Base-by-base conservation (phyloP, 2,888 invertebrate species). In the Agrochola circellaris region DNA sequence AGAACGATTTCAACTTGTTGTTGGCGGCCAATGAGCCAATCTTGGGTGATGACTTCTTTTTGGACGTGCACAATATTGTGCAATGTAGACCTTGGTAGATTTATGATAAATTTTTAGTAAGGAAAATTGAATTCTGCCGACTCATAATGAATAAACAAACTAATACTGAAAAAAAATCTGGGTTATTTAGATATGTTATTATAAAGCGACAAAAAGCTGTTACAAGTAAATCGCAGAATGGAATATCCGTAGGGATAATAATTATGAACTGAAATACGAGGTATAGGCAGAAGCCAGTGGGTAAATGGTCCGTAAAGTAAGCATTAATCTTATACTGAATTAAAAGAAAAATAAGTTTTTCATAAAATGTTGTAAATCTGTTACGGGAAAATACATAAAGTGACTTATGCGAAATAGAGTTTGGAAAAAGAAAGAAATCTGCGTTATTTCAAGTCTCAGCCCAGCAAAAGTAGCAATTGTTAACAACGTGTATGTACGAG, bases 401-500 rank as follows among this genome's bases (percentile, higher is more conserved):
- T n/a, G n/a, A n/a, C 34, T 34, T 34, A 34, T 38, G 8, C 17
- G 7, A 62, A 65, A 48, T 5, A 54, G 4, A 30, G 51, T 42
- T 42, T 26, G 23, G 34, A 62, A 56, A 56, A 11, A 11, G 6
- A 13, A n/a, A 51, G 0, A 30, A 58, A 51, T 64, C 5, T 26
- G 60, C 34, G 42, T 79, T 65, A 17, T 34, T 51, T 60, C 6
- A 26, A n/a, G 34, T 61, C 3, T 26, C 13, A 51, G 60, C 42
- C 7, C 62, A 75, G 23, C 9, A 54, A 66, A 74, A 54, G 73
- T 61, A 76, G 65, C 62, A 75, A 73, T 74, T 68, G 61, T 71
- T 79, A 69, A 77, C 62, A 56, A 81, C 56, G 58, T 81, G 68
- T 86, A 84, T 79, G 79, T 81, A n/a, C n/a, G n/a, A n/a, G n/a